phyloP scores from a whole-genome alignment of 1,140 invertebrate genomes.

The Brachionus rotundiformis region DNA sequence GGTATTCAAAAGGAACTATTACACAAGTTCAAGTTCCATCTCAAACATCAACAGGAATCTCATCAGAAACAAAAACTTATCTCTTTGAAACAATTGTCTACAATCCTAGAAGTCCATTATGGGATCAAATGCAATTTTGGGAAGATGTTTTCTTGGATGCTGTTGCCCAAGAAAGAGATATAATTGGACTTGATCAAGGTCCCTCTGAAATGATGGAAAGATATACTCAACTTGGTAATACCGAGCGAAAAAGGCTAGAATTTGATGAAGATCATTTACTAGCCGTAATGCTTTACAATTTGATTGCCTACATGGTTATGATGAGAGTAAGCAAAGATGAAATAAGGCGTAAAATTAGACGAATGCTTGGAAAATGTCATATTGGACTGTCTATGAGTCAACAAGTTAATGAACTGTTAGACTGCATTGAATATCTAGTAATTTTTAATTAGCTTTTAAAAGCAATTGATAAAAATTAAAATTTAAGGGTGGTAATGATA shows the following conservation, averaged over 20 bases:
- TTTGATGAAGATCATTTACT: constrained; percentile 95
- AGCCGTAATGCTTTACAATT: constrained; percentile 91
- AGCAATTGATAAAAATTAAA: not conserved
- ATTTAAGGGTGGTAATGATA: constrained; percentile 78
- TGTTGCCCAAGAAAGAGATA: constrained; percentile 95
- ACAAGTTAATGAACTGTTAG: constrained; percentile 91
- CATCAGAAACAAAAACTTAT: constrained; percentile 67
- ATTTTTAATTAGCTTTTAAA: not conserved
- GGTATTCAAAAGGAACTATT: constrained; percentile 25
- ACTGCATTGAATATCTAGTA: constrained; percentile 75
- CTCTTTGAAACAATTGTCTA: constrained; percentile 77
- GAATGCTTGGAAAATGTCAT: constrained; percentile 93
- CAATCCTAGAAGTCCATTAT: constrained; percentile 74
- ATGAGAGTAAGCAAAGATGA: constrained; percentile 82
- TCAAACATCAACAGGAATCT: constrained; percentile 53
- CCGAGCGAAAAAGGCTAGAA: constrained; percentile 89
- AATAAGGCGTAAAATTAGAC: constrained; percentile 84
- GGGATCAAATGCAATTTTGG: constrained; percentile 99
- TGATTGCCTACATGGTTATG: constrained; percentile 94
- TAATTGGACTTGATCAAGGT: constrained; percentile 98
- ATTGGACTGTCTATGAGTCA: constrained; percentile 95
- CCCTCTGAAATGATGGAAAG: constrained; percentile 23
- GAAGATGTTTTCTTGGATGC: constrained; percentile 97
- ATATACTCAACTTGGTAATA: constrained; percentile 87
- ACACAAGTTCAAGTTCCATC: constrained; percentile 53